Base-by-base conservation (phyloP, 2,113 vertebrate genomes). In the Oreochromis tanganicae region DNA sequence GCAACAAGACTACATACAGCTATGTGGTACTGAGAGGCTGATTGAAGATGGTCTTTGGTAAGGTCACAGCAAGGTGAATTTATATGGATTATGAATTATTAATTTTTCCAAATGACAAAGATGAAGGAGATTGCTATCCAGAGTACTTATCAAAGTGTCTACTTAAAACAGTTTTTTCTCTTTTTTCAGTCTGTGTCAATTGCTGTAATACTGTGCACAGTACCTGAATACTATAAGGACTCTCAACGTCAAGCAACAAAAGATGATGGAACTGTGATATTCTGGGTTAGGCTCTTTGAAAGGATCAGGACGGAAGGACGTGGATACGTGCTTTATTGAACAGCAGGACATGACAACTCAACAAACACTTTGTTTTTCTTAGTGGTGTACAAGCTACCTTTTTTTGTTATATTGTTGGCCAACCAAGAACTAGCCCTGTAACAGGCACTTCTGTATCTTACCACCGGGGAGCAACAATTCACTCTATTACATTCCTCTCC, bases 191-290 rank as follows among this genome's bases (percentile, higher is more conserved):
- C 75, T 54, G 29, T 66, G 17, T 6, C 19, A 19, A 97, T 97
- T 63, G 96, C 96, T 82, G 97, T 97, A 2, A 83, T 97, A 11
- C 24, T 24, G 11, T 56, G 54, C 32, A 97, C 96, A 0, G 96
- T 97, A 13, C 96, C 97, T 1, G 96, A 96, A 46, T 96, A 97
- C 92, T 97, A 96, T 92, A 97, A 97, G 3, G 96, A 97, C 83
- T 97, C 97, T 17, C 97, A 97, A 92, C 94, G 96, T 7, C 96
- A 97, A 87, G 96, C 96, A 97, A 83, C 81, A 75, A 96, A 97
- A 50, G 96, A 97, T 92, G 96, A 96, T 9, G 96, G 27, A 27
- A 3, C 27, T 27, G 27, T 27, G 27, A 27, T 27, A 27, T 27
- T 27, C 27, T 27, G 27, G 27, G 27, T 27, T 27, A 27, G 27